A percentile compares a stretch with the other conserved stretches of the same genome.
These are phyloP conservation scores for Sarotherodon lohbergeri DNA, from an alignment of 2,113 vertebrate genomes.

Conservation along the genomic window DNA sequence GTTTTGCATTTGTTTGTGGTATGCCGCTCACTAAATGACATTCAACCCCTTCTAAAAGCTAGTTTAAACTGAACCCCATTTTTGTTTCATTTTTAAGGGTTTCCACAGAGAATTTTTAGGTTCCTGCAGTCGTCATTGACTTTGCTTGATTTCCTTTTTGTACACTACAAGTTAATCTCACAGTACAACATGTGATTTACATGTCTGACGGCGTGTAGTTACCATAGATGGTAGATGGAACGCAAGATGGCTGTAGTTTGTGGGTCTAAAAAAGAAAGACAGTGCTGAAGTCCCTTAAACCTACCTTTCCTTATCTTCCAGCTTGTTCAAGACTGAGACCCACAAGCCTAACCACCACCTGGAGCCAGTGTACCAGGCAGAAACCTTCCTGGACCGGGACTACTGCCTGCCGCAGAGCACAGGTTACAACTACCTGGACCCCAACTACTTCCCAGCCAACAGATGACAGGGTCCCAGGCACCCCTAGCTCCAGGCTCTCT, in stretches of 20 bases:
- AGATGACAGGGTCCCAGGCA: conserved; percentile 87
- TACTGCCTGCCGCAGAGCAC: conserved; percentile 94
- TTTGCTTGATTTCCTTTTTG: not conserved
- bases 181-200: fast-evolving
- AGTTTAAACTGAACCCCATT: not conserved
- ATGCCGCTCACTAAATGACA: not conserved
- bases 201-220: not conserved
- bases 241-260: not conserved
- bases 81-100: not conserved
- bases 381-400: conserved; percentile 97
- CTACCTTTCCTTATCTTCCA: conserved; percentile 36
- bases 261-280: not conserved
- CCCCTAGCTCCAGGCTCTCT: conserved; percentile 54
- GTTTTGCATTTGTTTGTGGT: not conserved
- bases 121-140: not conserved
- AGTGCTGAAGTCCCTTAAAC: not conserved
- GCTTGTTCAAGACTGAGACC: conserved; percentile 90
- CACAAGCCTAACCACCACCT: conserved; percentile 92
- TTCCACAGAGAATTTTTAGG: fast-evolving
- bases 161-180: not conserved
- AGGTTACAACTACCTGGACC: conserved; percentile 99
- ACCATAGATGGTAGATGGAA: not conserved
- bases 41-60: not conserved
- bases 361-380: conserved; percentile 88
- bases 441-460: conserved; percentile 99